phyloP scores from a whole-genome alignment of 23 tunicate genomes.

The Clavelina lepadiformis region DNA sequence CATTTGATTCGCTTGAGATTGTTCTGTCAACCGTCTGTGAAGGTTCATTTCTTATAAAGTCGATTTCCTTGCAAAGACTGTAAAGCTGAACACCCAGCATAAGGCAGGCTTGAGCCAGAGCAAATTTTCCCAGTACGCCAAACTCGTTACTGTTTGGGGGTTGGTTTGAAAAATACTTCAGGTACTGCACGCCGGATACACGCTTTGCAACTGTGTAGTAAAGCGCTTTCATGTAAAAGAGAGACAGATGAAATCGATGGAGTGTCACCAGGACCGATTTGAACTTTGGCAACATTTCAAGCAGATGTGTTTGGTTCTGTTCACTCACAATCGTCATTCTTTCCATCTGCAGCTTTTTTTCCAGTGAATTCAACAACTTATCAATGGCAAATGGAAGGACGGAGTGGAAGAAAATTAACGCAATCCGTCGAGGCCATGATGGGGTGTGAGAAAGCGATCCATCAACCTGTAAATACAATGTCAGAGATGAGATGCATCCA shows the following conservation, averaged over 20 bases:
- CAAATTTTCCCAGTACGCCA: constrained; percentile 26
- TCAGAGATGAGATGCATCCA: too few species aligned
- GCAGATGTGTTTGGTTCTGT: constrained; percentile 9
- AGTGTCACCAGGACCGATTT: constrained; percentile 27
- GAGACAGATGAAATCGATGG: constrained; percentile 49
- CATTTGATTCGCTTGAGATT: not conserved
- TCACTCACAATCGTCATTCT: not conserved
- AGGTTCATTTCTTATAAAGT: not conserved
- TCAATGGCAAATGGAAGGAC: constrained; percentile 38
- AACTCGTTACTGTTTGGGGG: constrained; percentile 2
- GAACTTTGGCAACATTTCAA: constrained; percentile 26
- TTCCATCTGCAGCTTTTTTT: constrained; percentile 7
- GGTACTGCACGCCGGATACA: constrained; percentile 28
- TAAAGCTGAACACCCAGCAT: constrained; percentile 33
- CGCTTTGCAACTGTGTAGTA: constrained; percentile 56
- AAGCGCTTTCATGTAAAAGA: constrained; percentile 40
- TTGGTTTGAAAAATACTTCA: constrained; percentile 12
- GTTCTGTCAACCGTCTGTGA: not conserved
- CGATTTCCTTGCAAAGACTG: constrained; percentile 16
- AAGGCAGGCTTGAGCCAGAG: constrained; percentile 33
- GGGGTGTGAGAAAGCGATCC: constrained; percentile 8
- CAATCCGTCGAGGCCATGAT: constrained; percentile 10
- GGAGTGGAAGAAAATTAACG: constrained; percentile 28
- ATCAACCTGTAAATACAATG: constrained; percentile 36
- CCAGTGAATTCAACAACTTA: constrained; percentile 20